Evolutionary conservation across 2,888 invertebrate species (phyloP).

Genomic region (Scaptomyza tumidula): DNA sequence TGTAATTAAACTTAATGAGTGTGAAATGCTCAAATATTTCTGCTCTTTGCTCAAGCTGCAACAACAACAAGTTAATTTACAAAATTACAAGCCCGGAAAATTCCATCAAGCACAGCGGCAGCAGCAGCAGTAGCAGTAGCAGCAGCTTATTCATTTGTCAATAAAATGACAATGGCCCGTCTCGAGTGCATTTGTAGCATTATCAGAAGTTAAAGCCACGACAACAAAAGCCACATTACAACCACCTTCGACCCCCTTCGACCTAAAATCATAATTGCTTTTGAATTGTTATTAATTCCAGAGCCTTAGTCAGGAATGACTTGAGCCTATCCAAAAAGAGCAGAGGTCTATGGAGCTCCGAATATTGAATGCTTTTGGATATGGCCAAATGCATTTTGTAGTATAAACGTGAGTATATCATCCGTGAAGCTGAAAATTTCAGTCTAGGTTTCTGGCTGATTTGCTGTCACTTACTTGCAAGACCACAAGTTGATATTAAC

Average conservation of each 20-base stretch:
- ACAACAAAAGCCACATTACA: neutral
- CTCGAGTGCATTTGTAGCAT: constrained; percentile 41
- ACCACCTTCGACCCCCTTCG: too few relatives aligned
- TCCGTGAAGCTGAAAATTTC: neutral
- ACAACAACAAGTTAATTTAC: constrained; percentile 42
- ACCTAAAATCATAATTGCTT: constrained; percentile 58
- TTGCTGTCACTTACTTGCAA: neutral
- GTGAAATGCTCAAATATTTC: constrained; percentile 61
- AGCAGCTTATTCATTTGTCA: constrained; percentile 75
- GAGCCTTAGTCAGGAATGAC: neutral
- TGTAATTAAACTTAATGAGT: constrained; percentile 76
- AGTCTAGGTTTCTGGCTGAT: neutral
- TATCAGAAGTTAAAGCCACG: constrained; percentile 5
- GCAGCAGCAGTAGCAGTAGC: too few relatives aligned
- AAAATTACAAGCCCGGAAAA: constrained; percentile 51
- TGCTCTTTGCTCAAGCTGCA: constrained; percentile 26
- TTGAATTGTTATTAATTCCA: constrained; percentile 51
- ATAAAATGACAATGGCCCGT: constrained; percentile 66
- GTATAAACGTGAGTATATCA: neutral
- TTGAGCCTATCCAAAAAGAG: neutral
- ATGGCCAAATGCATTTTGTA: too few relatives aligned
- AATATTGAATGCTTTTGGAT: too few relatives aligned
- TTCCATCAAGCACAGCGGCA: constrained; percentile 53
- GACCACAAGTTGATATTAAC: neutral
- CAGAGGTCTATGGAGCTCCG: too few relatives aligned